phyloP scores from a whole-genome alignment of 2,888 invertebrate genomes.

The Andrena dorsata region DNA sequence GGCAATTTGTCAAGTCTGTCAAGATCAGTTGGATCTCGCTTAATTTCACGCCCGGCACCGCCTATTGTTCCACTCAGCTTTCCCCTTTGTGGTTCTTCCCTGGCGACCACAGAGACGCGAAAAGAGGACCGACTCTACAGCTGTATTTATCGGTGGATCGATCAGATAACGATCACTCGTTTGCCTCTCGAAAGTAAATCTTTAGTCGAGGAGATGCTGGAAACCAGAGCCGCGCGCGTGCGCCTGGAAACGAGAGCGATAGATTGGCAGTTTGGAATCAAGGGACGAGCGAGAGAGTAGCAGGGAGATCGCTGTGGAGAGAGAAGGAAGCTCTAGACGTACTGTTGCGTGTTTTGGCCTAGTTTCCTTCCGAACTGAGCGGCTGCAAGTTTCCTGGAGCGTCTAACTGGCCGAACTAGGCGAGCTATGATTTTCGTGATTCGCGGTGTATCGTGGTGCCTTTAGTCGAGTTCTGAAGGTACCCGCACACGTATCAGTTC shows the following conservation, averaged over 20 bases:
- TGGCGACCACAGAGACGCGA: neutral
- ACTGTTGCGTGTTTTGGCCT: slow-evolving; percentile 69
- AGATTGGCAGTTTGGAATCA: neutral
- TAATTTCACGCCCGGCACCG: slow-evolving; percentile 35
- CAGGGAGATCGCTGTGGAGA: slow-evolving; percentile 18
- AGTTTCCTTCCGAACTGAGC: slow-evolving; percentile 59
- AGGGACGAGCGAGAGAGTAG: slow-evolving; percentile 33
- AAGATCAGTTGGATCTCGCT: slow-evolving; percentile 20
- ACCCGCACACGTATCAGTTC: neutral
- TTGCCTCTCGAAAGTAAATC: slow-evolving; percentile 35
- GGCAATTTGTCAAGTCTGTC: slow-evolving; percentile 16
- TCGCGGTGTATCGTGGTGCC: neutral
- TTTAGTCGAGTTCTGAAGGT: neutral
- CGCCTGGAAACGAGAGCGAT: slow-evolving; percentile 21
- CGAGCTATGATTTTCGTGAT: slow-evolving; percentile 8
- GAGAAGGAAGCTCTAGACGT: slow-evolving; percentile 49
- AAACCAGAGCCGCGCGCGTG: neutral
- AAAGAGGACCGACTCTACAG: neutral
- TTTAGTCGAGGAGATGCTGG: neutral
- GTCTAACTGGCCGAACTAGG: slow-evolving; percentile 31
- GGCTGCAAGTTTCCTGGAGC: slow-evolving; percentile 19
- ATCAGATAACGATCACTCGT: slow-evolving; percentile 40
- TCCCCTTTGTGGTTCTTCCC: slow-evolving; percentile 19
- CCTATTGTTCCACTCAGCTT: slow-evolving; percentile 46
- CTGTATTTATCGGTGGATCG: slow-evolving; percentile 38